Conservation (phyloP, 2,113 vertebrate species). For the Chlamydotis undulata region DNA sequence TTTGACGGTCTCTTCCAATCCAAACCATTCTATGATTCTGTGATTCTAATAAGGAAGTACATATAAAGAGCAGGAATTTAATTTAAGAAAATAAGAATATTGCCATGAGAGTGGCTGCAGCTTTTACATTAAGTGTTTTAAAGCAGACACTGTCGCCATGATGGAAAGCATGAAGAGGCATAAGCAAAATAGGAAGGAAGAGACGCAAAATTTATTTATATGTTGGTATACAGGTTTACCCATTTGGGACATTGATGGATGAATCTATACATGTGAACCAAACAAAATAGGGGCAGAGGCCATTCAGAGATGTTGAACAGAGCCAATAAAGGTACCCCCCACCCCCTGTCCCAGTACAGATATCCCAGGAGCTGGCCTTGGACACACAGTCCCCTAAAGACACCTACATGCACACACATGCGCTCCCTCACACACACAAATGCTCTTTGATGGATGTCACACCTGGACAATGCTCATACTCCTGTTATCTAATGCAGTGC, state of each 20-base stretch:
- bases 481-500: background rate
- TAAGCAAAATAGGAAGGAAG: background rate
- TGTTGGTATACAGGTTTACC: background rate
- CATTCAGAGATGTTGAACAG: background rate
- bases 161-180: background rate
- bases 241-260: background rate
- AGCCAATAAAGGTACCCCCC: fast-evolving
- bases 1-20: too few relatives aligned
- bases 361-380: fast-evolving
- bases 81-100: background rate
- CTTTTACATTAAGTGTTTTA: background rate
- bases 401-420: background rate
- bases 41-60: background rate
- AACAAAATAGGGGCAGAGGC: background rate
- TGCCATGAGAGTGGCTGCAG: background rate
- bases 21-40: too few relatives aligned
- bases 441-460: too few relatives aligned
- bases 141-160: fast-evolving
- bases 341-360: background rate
- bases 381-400: background rate
- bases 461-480: background rate
- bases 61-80: background rate
- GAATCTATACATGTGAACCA: background rate
- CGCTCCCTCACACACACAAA: background rate
- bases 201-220: background rate